These are phyloP conservation scores for Ornithoptera priamus DNA, from an alignment of 2,888 invertebrate genomes.

Conservation along the genomic window DNA sequence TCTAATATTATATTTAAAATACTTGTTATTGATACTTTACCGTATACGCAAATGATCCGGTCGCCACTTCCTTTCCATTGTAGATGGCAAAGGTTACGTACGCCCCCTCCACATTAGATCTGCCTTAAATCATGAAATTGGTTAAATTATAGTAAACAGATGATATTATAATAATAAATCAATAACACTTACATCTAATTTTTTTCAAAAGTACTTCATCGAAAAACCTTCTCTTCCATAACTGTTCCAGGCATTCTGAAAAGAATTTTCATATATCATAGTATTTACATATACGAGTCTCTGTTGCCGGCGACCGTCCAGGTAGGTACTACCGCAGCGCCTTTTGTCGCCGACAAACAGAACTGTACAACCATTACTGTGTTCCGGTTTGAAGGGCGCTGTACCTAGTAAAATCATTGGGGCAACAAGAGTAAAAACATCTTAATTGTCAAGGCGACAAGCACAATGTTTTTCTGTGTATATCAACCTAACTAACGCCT, in stretches of 20 bases:
- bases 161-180: not conserved
- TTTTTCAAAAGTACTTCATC: constrained; percentile 24
- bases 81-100: constrained; percentile 19
- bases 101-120: constrained; percentile 15
- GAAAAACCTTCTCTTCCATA: constrained; percentile 24
- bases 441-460: too few species aligned
- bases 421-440: too few species aligned
- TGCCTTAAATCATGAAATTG: constrained; percentile 14
- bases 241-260: constrained; percentile 26
- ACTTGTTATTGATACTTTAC: constrained; percentile 4
- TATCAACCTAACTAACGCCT: too few species aligned
- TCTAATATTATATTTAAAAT: too few species aligned
- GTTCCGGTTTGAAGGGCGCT: too few species aligned
- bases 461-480: too few species aligned
- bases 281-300: not conserved
- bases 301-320: too few species aligned
- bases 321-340: too few species aligned
- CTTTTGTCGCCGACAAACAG: too few species aligned
- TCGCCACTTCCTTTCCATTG: constrained; percentile 1
- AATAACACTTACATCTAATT: constrained; percentile 22
- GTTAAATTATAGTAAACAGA: not conserved
- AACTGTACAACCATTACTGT: too few species aligned
- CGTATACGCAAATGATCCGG: constrained; percentile 15
- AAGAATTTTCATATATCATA: not conserved
- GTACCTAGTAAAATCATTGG: too few species aligned